These are phyloP conservation scores for Plagodis dolabraria DNA, from an alignment of 2,888 invertebrate genomes.

Conservation along the genomic window DNA sequence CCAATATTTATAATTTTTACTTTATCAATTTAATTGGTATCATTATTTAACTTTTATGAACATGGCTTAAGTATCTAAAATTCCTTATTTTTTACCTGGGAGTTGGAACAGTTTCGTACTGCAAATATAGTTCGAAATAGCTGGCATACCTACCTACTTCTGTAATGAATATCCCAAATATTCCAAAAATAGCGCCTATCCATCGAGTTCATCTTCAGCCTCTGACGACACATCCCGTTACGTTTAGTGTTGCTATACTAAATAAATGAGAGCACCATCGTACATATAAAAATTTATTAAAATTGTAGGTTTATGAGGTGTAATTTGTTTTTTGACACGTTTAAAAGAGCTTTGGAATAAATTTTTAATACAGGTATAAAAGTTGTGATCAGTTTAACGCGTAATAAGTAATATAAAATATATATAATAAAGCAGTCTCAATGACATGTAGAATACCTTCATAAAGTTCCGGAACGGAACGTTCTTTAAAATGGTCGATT, in stretches of 20 bases:
- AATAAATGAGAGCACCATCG: slow-evolving; percentile 6
- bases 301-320: no score
- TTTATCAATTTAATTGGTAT: no score
- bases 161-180: slow-evolving; percentile 63
- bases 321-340: no score
- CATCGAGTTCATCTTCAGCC: slow-evolving; percentile 41
- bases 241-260: slow-evolving; percentile 52
- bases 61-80: no score
- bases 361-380: no score
- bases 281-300: no score
- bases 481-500: slow-evolving; percentile 78
- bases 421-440: not conserved
- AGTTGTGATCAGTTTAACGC: no score
- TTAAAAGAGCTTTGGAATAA: no score
- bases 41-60: no score
- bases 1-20: no score
- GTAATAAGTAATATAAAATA: no score
- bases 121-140: slow-evolving; percentile 82
- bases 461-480: slow-evolving; percentile 53
- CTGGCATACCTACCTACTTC: slow-evolving; percentile 57
- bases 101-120: slow-evolving; percentile 78
- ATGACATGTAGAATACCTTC: slow-evolving; percentile 14
- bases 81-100: slow-evolving; percentile 49
- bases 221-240: slow-evolving; percentile 66
- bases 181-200: slow-evolving; percentile 81